Conservation (phyloP, 2,888 invertebrate genomes). For the Nephrotoma flavescens region DNA sequence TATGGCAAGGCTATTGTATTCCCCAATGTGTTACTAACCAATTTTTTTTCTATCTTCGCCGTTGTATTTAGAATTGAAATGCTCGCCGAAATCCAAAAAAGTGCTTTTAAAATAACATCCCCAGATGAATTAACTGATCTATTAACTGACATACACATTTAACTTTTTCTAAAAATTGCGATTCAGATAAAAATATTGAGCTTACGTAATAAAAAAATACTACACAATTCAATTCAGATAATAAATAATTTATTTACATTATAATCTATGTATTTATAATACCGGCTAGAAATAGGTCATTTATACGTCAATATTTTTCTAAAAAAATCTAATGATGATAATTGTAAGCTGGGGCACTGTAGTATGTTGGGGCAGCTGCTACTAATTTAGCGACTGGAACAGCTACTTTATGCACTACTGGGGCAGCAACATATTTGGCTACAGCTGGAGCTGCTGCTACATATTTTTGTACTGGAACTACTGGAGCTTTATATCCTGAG, state of each 20-base stretch:
- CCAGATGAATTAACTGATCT: too few relatives aligned
- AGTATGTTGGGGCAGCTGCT: not conserved
- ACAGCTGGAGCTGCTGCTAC: conserved; percentile 8
- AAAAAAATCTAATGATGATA: not conserved
- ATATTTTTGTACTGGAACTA: not conserved
- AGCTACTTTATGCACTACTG: not conserved
- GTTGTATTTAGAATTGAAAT: too few relatives aligned
- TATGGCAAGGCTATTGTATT: too few relatives aligned
- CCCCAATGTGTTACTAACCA: too few relatives aligned
- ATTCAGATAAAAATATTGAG: too few relatives aligned
- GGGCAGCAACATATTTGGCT: conserved; percentile 8
- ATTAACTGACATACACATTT: too few relatives aligned
- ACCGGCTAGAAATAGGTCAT: not conserved
- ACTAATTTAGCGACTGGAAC: not conserved
- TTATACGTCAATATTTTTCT: not conserved
- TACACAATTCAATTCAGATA: not conserved
- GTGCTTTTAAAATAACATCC: too few relatives aligned
- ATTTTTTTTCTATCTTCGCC: too few relatives aligned
- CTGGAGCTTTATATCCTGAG: not conserved
- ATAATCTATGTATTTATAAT: not conserved
- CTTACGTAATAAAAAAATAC: too few relatives aligned
- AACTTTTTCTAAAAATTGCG: too few relatives aligned
- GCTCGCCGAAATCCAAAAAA: too few relatives aligned
- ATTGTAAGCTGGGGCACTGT: not conserved
- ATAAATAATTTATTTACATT: not conserved